Base-by-base conservation (phyloP, 1,140 invertebrate genomes). In the Drosophila tropicalis region DNA sequence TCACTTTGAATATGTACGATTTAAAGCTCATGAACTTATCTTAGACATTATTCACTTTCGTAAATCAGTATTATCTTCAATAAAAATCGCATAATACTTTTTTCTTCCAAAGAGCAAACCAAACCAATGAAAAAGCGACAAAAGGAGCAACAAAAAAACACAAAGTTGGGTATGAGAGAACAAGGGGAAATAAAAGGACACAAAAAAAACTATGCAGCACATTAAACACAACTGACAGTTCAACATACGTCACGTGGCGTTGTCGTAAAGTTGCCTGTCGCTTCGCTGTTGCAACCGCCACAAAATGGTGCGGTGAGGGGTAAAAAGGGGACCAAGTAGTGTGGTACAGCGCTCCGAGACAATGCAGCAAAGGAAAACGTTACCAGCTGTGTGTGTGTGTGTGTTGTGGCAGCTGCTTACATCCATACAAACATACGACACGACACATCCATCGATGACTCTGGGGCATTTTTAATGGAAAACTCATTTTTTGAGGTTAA, bases 401-500 rank as follows among this genome's bases (percentile, higher is more conserved):
- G 51, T 62, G 61, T 72, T 39, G 55, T 75, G 51, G 47, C 51
- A 61, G 44, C 44, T 51, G 34, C 44, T 65, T 57, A 70, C 67
- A 65, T 36, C 9, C 64, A 62, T 57, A 67, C 40, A 51, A 64
- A 62, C 41, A 44, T 10, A 39, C 32, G 47, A 34, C 15, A 62
- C 25, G 40, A 62, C 41, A 62, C 19, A 44, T 69, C 76, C 83
- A 77, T 84, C 85, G 85, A 85, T 90, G 85, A 90, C 87, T 90
- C 75, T 70, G 70, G 87, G 87, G 82, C 87, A 90, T 90, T 90
- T 90, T 90, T 90, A 90, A 90, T 90, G 87, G 87, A 90, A 51
- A 90, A 90, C 83, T 90, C 87, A 86, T 87, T 90, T 29, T 90
- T 90, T 90, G 87, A 87, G 87, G 87, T 90, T 90, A 90, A 90